Percentiles rank a stretch among this genome's conserved stretches.
phyloP scores from a whole-genome alignment of 2,888 invertebrate genomes.

The Tetragonisca angustula region DNA sequence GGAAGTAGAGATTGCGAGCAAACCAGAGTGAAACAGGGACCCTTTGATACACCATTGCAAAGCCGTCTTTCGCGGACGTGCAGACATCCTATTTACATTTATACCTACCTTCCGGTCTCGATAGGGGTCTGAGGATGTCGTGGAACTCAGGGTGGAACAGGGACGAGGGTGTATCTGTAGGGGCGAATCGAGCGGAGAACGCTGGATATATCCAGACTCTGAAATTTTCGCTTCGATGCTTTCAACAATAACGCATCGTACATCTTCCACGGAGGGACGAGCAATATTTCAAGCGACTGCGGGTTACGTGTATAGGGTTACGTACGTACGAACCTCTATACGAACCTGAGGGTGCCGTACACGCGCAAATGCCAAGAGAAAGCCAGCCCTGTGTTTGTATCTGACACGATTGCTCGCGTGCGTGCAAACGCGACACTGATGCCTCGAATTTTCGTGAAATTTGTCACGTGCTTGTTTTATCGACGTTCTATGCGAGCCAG shows the following conservation, averaged over 20 bases:
- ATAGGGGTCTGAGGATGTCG: slow-evolving; percentile 71
- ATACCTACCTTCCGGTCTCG: slow-evolving; percentile 75
- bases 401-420: slow-evolving; percentile 56
- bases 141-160: slow-evolving; percentile 60
- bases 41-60: slow-evolving; percentile 78
- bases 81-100: slow-evolving; percentile 81
- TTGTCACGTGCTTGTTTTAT: slow-evolving; percentile 57
- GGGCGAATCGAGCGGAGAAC: slow-evolving; percentile 67
- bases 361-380: slow-evolving; percentile 35
- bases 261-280: slow-evolving; percentile 81
- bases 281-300: slow-evolving; percentile 81
- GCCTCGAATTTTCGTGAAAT: slow-evolving; percentile 62
- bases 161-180: slow-evolving; percentile 61
- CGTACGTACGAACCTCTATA: slow-evolving; percentile 15
- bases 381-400: slow-evolving; percentile 39
- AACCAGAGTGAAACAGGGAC: slow-evolving; percentile 64
- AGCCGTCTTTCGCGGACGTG: slow-evolving; percentile 77
- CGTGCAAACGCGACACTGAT: slow-evolving; percentile 47
- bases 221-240: slow-evolving; percentile 82
- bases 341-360: not conserved
- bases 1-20: slow-evolving; percentile 61
- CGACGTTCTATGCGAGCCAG: slow-evolving; percentile 5
- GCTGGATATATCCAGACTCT: slow-evolving; percentile 79
- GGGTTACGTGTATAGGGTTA: slow-evolving; percentile 60
- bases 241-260: slow-evolving; percentile 82